Conservation (phyloP, 23 tunicate genomes). For the Clavelina lepadiformis region DNA sequence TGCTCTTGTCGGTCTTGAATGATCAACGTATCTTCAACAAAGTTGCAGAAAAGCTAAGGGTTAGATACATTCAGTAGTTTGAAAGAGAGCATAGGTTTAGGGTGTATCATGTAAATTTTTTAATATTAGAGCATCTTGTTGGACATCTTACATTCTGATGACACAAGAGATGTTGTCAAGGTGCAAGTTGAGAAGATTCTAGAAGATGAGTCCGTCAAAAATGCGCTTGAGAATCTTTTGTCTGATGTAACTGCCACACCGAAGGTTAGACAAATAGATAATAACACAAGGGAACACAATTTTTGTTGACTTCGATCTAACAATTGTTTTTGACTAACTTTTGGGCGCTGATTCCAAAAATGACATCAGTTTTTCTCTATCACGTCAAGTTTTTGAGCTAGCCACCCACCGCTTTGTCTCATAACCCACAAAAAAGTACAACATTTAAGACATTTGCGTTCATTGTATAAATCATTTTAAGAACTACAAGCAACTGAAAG, state of each 20-base stretch:
- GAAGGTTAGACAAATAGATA: conserved; percentile 18
- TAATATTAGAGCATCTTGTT: conserved; percentile 12
- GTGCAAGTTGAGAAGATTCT: conserved; percentile 35
- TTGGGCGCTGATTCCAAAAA: too few species aligned
- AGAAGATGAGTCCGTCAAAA: conserved; percentile 20
- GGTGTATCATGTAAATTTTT: background rate
- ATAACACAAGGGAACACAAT: background rate
- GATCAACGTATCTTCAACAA: background rate
- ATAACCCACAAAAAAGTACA: too few species aligned
- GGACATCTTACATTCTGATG: conserved; percentile 19
- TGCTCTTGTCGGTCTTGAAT: background rate
- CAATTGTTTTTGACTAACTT: background rate
- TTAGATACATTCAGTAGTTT: background rate
- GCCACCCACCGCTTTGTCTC: too few species aligned
- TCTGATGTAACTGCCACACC: conserved; percentile 24
- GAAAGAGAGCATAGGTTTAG: background rate
- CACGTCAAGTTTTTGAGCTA: too few species aligned
- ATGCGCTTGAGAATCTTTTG: conserved; percentile 27
- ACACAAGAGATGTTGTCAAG: conserved; percentile 21
- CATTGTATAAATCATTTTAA: too few species aligned
- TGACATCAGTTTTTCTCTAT: too few species aligned
- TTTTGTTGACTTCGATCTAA: background rate
- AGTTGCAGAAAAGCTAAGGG: conserved; percentile 10
- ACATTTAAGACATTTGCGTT: too few species aligned
- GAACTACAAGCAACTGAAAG: too few species aligned